phyloP scores from a whole-genome alignment of 2,888 invertebrate genomes.

The Geophilus truncorum region DNA sequence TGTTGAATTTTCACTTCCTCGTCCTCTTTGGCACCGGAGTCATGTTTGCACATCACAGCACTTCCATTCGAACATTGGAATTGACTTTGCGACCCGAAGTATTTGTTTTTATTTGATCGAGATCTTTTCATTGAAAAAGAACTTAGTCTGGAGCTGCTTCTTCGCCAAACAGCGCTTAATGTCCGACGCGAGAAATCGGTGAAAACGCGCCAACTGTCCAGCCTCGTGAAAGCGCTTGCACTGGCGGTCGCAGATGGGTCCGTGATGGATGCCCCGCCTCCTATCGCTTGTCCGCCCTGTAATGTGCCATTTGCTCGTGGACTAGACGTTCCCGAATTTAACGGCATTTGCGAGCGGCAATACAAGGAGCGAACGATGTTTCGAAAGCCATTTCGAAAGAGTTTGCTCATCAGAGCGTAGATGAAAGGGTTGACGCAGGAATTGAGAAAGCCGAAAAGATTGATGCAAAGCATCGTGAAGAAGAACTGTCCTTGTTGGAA shows the following conservation, averaged over 20 bases:
- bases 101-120: background rate
- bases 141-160: background rate
- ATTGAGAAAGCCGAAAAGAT: conserved; percentile 51
- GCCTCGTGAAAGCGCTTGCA: background rate
- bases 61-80: background rate
- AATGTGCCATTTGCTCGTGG: background rate
- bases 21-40: background rate
- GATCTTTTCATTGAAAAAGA: background rate
- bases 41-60: background rate
- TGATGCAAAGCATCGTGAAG: conserved; percentile 51
- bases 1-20: background rate
- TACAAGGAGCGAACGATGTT: background rate
- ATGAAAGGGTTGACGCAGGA: conserved; percentile 52
- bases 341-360: background rate
- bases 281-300: background rate
- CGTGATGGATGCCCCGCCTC: background rate
- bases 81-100: background rate
- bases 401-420: conserved; percentile 51
- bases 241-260: background rate
- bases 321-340: background rate
- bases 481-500: conserved; percentile 49
- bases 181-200: conserved; percentile 4
- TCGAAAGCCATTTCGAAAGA: conserved; percentile 44
- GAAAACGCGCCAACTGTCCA: background rate
- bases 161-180: background rate